Conservation (phyloP, 2,797 vertebrate genomes). For the Luscinia megarhynchos region DNA sequence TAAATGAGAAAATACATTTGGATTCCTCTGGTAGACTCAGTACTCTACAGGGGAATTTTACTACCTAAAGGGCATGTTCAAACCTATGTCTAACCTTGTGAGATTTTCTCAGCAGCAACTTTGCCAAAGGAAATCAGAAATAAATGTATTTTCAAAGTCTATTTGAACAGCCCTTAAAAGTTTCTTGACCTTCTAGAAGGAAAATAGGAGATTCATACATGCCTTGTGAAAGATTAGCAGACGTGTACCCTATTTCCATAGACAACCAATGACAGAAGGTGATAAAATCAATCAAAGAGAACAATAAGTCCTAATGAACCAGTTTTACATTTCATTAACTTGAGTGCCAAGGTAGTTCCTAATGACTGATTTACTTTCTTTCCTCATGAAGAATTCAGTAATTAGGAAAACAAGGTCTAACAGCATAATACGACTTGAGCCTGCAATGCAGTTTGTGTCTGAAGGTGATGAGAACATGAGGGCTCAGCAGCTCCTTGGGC, state of each 20-base stretch:
- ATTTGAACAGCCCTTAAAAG: neutral
- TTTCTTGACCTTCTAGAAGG: neutral
- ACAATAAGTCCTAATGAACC: slow-evolving; percentile 2
- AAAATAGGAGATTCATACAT: neutral
- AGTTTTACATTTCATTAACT: slow-evolving; percentile 37
- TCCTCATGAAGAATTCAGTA: neutral
- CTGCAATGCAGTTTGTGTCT: neutral
- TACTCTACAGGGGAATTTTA: slow-evolving; percentile 14
- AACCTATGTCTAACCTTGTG: slow-evolving; percentile 24
- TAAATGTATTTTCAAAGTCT: slow-evolving; percentile 58
- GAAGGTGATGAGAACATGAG: neutral
- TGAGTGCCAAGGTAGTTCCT: slow-evolving; percentile 6
- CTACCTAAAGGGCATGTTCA: slow-evolving; percentile 49
- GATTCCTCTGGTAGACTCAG: slow-evolving; percentile 8
- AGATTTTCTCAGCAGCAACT: neutral
- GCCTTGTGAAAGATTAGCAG: neutral
- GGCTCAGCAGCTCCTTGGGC: neutral
- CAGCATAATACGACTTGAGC: neutral
- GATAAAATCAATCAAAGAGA: slow-evolving; percentile 28
- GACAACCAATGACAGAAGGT: neutral
- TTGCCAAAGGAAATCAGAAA: slow-evolving; percentile 51
- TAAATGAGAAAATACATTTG: slow-evolving; percentile 48
- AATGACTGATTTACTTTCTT: neutral
- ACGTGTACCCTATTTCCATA: neutral
- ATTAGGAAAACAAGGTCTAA: neutral